Conservation (phyloP, 2,113 vertebrate genomes). For the Actenoides lindsayi region DNA sequence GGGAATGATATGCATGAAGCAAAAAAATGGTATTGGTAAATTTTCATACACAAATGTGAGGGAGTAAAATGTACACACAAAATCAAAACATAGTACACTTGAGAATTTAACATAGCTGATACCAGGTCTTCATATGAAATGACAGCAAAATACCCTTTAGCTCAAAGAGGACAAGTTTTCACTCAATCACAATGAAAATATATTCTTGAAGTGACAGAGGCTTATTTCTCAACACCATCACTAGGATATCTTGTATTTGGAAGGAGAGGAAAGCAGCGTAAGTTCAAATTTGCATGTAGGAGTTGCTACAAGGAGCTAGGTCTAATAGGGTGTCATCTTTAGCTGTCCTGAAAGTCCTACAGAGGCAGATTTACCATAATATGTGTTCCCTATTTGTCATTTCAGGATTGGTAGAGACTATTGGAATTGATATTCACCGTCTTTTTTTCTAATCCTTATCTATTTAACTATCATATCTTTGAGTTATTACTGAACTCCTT, state of each 20-base stretch:
- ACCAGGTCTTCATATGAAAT: background rate
- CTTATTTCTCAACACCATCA: background rate
- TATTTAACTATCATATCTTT: background rate
- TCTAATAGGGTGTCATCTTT: background rate
- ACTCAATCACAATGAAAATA: background rate
- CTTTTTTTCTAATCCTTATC: background rate
- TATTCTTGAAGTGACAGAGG: background rate
- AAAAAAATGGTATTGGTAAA: background rate
- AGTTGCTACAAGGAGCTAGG: background rate
- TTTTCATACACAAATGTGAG: background rate
- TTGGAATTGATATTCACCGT: background rate
- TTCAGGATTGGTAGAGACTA: background rate
- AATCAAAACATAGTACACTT: background rate
- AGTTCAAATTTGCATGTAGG: background rate
- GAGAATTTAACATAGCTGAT: background rate
- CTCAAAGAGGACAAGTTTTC: background rate
- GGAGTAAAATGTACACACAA: background rate
- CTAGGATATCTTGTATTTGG: accelerated
- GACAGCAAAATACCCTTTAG: background rate
- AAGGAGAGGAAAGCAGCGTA: background rate
- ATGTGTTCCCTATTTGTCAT: background rate
- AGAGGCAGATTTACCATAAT: background rate
- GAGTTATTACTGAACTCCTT: background rate
- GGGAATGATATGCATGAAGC: background rate
- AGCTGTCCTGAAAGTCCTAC: background rate